Percentiles rank a stretch among this genome's conserved stretches.
Conservation (phyloP, 2,113 vertebrate species). For the Erinaceus europaeus region DNA sequence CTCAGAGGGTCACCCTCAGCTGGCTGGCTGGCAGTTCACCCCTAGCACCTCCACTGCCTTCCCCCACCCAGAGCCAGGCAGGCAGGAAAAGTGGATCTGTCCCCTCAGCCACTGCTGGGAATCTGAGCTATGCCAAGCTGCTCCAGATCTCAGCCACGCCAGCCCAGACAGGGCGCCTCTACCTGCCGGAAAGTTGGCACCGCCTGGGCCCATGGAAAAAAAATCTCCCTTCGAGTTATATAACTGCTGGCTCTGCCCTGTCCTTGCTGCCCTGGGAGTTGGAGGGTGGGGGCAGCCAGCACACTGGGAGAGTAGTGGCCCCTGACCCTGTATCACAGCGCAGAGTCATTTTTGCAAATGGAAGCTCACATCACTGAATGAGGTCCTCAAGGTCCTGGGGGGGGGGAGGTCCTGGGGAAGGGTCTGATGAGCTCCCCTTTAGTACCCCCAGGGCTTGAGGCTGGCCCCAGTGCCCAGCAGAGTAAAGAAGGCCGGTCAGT, state of each 20-base stretch:
- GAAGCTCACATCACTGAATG: background rate
- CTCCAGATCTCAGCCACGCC: constrained; percentile 62
- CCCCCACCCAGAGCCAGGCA: background rate
- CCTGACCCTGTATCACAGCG: background rate
- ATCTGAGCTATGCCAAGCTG: constrained; percentile 73
- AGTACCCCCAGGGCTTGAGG: too few species aligned
- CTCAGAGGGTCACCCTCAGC: constrained; percentile 35
- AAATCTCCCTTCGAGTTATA: constrained; percentile 67
- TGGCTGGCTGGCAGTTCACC: constrained; percentile 55
- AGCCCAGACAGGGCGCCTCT: constrained; percentile 65
- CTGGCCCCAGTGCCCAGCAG: fast-evolving
- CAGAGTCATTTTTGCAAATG: background rate
- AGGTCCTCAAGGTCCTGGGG: background rate
- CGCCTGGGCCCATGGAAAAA: constrained; percentile 42
- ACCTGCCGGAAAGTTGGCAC: constrained; percentile 75
- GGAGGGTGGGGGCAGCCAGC: background rate
- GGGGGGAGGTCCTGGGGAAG: too few species aligned
- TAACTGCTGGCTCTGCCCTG: constrained; percentile 54
- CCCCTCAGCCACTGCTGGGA: constrained; percentile 59
- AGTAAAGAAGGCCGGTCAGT: background rate
- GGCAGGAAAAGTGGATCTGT: constrained; percentile 37
- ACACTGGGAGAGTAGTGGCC: background rate
- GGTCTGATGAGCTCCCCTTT: too few species aligned
- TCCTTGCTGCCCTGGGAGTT: constrained; percentile 32
- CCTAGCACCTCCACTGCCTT: constrained; percentile 7